Base-by-base conservation (phyloP, 1,140 invertebrate genomes). In the Lycorma delicatula region DNA sequence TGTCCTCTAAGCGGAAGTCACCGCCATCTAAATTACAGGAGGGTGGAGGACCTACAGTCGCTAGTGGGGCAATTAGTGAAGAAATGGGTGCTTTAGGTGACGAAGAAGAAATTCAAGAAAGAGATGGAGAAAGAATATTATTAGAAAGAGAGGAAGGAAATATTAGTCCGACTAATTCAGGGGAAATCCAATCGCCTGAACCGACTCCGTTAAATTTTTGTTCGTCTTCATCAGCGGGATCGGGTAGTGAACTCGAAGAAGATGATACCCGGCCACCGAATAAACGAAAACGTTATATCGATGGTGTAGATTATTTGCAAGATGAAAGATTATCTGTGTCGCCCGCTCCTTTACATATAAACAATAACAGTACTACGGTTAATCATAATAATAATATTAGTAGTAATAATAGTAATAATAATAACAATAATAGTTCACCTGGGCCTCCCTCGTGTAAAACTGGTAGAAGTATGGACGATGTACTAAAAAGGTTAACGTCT, bases 1-100 rank as follows among this genome's bases (percentile, higher is more conserved):
- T 92, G 89, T 91, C 89, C 82, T 92, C 89, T 76, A 92, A 92
- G 83, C 83, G 89, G 76, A 92, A 92, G 75, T 91, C 88, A 71
- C 88, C 88, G 72, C 89, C 89, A 75, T 88, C 87, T 62, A 91
- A 91, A 80, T 80, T 91, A 76, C 83, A 87, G 77, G 87, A 90
- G 77, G 86, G 87, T 20, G 31, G 29, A 26, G 59, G 53, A 44
- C 25, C 56, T n/a, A n/a, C n/a, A n/a, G n/a, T n/a, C 12, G 52
- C 7, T 6, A 29, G 27, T 26, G 36, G 46, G 11, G 46, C 20
- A 9, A 31, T 31, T 22, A 48, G 49, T n/a, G 48, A 44, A 12
- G 46, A 36, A 27, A 34, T n/a, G 52, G 48, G 11, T 13, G 51
- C 28, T 27, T 28, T 41, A 38, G 53, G 46, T 23, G 48, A 51